Evolutionary conservation across 2,797 vertebrate genomes (phyloP), one percentile per base, ranked within the genome.

Genomic region (Enteromius mattozi): DNA sequence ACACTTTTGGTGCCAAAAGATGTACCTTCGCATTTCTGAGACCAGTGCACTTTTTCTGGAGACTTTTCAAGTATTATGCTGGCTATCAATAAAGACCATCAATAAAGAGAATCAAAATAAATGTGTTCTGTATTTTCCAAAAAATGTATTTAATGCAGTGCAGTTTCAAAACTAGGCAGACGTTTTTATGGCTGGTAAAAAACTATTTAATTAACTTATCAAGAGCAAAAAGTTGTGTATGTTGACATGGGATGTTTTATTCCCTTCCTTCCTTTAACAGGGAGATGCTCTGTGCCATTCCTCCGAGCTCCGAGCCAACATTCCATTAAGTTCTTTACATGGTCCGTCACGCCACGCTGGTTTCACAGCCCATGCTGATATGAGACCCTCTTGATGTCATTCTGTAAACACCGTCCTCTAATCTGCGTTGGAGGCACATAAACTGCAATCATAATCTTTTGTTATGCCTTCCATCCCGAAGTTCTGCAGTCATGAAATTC

Each of bases 391-490:
- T 75, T 82, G 81, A 82, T 76, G 71, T 76, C 71, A 82, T 66
- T 76, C 71, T 75, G 81, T 76, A 82, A 82, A 82, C 81, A 82
- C 51, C 6, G 71, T 82, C 71, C 56, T 82, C 81, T 75, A 75
- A 82, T 82, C 81, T 76, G 81, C 24, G n/a, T 76, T 54, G 30
- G 71, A 76, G 71, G 71, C 61, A 40, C 45, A 66, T 76, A 82
- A 82, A 82, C 59, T 66, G 59, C 40, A 76, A 76, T 82, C 81
- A 82, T 82, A 82, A 66, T 76, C 59, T 82, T 76, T 76, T 82
- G 71, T 76, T 82, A 75, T 82, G 37, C 59, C 10, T 66, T 66
- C 59, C 59, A 40, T 82, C 59, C 30, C 2, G 1, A 66, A 75
- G 49, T 75, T 74, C 80, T 9, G 9, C 70, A 74, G 71, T 82